Evolutionary conservation across 2,113 vertebrate species (phyloP), one percentile per base, ranked within the genome.

Genomic region (Antennarius striatus): DNA sequence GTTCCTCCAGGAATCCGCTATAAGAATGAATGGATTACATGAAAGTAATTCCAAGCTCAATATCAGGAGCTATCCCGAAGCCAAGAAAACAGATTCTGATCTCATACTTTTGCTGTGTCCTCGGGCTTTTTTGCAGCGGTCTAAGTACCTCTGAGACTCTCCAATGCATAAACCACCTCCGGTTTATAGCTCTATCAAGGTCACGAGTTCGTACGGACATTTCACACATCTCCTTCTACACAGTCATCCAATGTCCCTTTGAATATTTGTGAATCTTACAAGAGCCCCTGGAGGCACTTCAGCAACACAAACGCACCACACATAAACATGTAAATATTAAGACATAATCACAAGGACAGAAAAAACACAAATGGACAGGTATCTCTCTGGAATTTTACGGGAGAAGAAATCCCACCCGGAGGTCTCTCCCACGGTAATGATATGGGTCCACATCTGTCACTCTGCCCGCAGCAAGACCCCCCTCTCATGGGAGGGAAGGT

Each of bases 11-110:
- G 87, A 88, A 86, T 84, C 87, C 67, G 80, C 84, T 58, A 85
- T 73, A 81, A 85, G 82, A 90, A 84, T 82, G 75, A 89, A 90
- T 88, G 76, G 86, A 89, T 85, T 88, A 89, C 85, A 88, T 79
- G 82, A 83, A 91, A 89, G 82, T 84, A 88, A 91, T 90, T 89
- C 79, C 76, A 71, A 79, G 81, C 85, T 89, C 84, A 85, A 88
- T 93, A 93, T 89, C 88, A 88, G 81, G 79, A 79, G 74, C 82
- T 78, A 83, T 88, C 80, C 88, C 42, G 66, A 80, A 86, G 87
- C 81, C 73, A 81, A 74, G 79, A 78, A 84, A 82, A 82, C 75
- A 81, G 83, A 90, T 89, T 82, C 64, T 84, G 85, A 91, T 92
- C 89, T 91, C 76, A 80, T 79, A 88, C 67, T 75, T 68, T 65